Base-by-base conservation (phyloP, 1,140 invertebrate species). In the Temnothorax longispinosus region DNA sequence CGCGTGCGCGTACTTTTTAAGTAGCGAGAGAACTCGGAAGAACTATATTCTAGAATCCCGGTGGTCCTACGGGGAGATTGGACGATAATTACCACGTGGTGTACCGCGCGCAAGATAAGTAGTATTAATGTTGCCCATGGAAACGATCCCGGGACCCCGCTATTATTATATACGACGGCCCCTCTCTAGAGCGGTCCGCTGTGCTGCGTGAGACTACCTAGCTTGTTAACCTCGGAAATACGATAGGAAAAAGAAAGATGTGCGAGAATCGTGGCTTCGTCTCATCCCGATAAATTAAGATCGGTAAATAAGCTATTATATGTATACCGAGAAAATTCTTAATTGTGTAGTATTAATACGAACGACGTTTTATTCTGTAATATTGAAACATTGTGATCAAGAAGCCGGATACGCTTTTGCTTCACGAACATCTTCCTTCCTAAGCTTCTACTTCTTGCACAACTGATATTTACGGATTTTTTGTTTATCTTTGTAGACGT, bases 61-160 rank as follows among this genome's bases (percentile, higher is more conserved):
- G 90, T 91, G 89, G 90, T 91, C 89, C 90, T 90, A 85, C 80
- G 77, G 5, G 18, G 50, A 90, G 89, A 91, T 91, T 90, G 87
- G 85, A 91, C 80, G 89, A 90, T 91, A 91, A 91, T 91, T 91
- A 89, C 89, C 90, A 90, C 87, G 89, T 91, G 87, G 85, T 90
- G 71, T 88, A 67, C 85, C 75, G 89, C 50, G 74, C 87, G 74
- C 62, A 85, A 89, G 89, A 91, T 91, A 91, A 91, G 90, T 91
- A 89, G 89, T 90, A 90, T 91, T 91, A 91, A 91, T 91, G 89
- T 84, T 88, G 87, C 74, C 78, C 74, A 67, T 64, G 89, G 77
- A 90, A 90, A 91, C 87, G 89, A 91, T 90, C 77, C 38, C 71
- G 74, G 81, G 80, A 75, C 56, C 87, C 50, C 86, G 65, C 89